A percentile compares a stretch with the other conserved stretches of the same genome.
Conservation (phyloP, 2,797 vertebrate genomes). For the Myripristis jacobus region DNA sequence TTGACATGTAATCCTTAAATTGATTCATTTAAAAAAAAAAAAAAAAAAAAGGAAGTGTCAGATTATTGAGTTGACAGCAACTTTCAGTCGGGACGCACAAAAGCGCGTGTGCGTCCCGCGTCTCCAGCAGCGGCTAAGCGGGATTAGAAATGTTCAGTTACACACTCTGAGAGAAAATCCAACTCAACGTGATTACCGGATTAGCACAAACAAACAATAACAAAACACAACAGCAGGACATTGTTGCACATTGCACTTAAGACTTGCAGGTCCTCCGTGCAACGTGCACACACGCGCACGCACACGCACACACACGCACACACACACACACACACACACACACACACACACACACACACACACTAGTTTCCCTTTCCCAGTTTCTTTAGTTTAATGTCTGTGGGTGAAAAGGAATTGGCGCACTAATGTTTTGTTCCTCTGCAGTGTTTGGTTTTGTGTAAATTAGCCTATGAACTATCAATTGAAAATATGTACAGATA, state of each 20-base stretch:
- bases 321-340: no score
- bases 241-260: no score
- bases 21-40: neutral
- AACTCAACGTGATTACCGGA: conserved; percentile 40
- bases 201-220: conserved; percentile 13
- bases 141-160: conserved; percentile 49
- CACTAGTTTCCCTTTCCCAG: no score
- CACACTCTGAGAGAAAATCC: conserved; percentile 50
- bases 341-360: no score
- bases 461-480: conserved; percentile 22
- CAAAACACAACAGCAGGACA: neutral
- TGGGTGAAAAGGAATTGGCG: no score
- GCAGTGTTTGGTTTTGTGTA: neutral
- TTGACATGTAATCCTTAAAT: no score
- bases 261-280: no score
- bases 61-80: neutral
- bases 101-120: conserved; percentile 36
- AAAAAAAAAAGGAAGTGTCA: neutral
- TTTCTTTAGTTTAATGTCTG: no score
- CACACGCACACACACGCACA: no score
- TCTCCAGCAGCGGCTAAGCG: neutral
- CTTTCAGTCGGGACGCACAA: conserved; percentile 11
- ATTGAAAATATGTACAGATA: conserved; percentile 26
- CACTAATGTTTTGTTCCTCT: neutral
- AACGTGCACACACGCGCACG: no score